A percentile compares a stretch with the other conserved stretches of the same genome.
Evolutionary conservation across 2,113 vertebrate species (phyloP).

Genomic region (Ailurus styani): DNA sequence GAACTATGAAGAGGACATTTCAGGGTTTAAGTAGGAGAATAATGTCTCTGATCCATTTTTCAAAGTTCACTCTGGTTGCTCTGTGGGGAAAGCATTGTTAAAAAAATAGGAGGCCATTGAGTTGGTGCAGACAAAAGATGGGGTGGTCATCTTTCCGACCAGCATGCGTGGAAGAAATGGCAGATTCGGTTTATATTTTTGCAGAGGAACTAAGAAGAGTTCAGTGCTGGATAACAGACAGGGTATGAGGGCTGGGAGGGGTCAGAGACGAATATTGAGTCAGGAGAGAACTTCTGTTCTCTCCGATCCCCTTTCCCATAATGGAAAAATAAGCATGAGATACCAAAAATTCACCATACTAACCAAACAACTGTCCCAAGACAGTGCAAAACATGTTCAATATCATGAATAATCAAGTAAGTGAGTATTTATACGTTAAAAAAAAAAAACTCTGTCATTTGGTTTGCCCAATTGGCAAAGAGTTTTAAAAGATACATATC

Average conservation of each 20-base stretch:
- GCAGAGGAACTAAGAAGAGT: too few species aligned
- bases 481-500: not conserved
- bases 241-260: not conserved
- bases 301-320: not conserved
- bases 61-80: not conserved
- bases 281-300: not conserved
- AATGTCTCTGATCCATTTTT: not conserved
- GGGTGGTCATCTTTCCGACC: not conserved
- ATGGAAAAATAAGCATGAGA: not conserved
- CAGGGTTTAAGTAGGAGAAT: not conserved
- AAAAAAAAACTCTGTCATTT: not conserved
- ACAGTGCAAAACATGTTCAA: not conserved
- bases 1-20: not conserved
- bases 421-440: not conserved
- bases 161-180: fast-evolving
- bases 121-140: not conserved
- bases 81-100: not conserved
- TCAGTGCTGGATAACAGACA: not conserved
- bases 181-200: not conserved
- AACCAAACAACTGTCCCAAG: not conserved
- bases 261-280: not conserved
- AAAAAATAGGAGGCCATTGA: not conserved
- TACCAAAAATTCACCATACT: not conserved
- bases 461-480: not conserved
- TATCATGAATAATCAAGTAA: not conserved